phyloP scores from a whole-genome alignment of 1,140 invertebrate species.

The Macrobrachium rosenbergii region DNA sequence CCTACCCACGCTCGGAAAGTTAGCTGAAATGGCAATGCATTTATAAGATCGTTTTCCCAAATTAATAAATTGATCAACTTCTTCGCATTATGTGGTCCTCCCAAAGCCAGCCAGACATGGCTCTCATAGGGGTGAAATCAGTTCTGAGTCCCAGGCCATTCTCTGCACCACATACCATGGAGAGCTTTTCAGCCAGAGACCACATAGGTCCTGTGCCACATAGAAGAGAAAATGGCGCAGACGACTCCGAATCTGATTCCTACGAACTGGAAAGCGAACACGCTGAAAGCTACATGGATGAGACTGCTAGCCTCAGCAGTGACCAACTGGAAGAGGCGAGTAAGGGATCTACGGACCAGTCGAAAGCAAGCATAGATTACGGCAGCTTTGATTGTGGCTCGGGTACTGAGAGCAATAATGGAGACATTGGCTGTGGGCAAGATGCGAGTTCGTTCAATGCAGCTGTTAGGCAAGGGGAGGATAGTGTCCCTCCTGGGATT shows the following conservation, averaged over 20 bases:
- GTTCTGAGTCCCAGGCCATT: conserved; percentile 28
- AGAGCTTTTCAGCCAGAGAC: too few species aligned
- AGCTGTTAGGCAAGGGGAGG: too few species aligned
- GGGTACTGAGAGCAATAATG: too few species aligned
- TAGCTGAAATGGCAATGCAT: background rate
- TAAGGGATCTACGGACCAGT: too few species aligned
- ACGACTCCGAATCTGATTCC: too few species aligned
- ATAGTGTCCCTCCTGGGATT: background rate
- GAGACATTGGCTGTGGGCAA: background rate
- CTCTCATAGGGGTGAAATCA: conserved; percentile 18
- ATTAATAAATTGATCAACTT: background rate
- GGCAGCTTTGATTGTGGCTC: too few species aligned
- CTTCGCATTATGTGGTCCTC: background rate
- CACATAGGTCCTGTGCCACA: background rate
- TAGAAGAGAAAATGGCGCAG: background rate
- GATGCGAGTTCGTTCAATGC: conserved; percentile 3
- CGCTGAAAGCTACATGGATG: too few species aligned
- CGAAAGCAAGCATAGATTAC: too few species aligned
- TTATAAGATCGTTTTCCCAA: background rate
- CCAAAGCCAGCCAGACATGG: conserved; percentile 36
- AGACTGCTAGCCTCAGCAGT: too few species aligned
- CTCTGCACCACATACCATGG: conserved; percentile 23
- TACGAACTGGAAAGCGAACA: too few species aligned
- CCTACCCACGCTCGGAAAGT: background rate
- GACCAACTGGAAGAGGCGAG: too few species aligned